Evolutionary conservation across 2,797 vertebrate genomes (phyloP).

Genomic region (Alcedo atthis): DNA sequence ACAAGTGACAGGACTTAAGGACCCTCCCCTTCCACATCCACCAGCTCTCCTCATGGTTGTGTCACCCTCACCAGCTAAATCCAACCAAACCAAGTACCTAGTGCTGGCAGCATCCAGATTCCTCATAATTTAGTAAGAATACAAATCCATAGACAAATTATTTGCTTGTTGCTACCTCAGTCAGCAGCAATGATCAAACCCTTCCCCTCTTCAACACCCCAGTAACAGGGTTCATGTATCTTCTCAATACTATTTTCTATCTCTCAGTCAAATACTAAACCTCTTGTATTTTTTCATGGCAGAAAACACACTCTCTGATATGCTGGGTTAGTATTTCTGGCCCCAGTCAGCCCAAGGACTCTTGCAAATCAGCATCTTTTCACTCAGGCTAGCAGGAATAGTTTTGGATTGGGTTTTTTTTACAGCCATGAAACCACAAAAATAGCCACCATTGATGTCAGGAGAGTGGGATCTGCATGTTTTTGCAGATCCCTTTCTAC

Average conservation of each 20-base stretch:
- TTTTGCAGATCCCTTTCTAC: not conserved
- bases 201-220: not conserved
- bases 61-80: not conserved
- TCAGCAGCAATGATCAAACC: not conserved
- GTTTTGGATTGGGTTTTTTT: too few relatives aligned
- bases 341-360: not conserved
- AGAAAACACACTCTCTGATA: not conserved
- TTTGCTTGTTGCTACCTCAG: not conserved
- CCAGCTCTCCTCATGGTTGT: fast-evolving
- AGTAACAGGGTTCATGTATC: not conserved
- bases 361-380: not conserved
- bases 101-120: not conserved
- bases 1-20: not conserved
- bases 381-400: not conserved
- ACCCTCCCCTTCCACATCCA: not conserved
- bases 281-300: not conserved
- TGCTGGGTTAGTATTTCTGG: not conserved
- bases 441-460: not conserved
- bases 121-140: not conserved
- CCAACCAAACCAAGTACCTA: not conserved
- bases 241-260: not conserved
- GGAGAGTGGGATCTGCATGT: not conserved
- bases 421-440: fast-evolving
- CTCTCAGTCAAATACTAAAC: not conserved
- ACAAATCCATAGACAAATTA: not conserved